Percentiles rank a stretch among this genome's conserved stretches.
These are phyloP conservation scores for Chrysochloris asiatica DNA, from an alignment of 2,113 vertebrate genomes.

Conservation along the genomic window DNA sequence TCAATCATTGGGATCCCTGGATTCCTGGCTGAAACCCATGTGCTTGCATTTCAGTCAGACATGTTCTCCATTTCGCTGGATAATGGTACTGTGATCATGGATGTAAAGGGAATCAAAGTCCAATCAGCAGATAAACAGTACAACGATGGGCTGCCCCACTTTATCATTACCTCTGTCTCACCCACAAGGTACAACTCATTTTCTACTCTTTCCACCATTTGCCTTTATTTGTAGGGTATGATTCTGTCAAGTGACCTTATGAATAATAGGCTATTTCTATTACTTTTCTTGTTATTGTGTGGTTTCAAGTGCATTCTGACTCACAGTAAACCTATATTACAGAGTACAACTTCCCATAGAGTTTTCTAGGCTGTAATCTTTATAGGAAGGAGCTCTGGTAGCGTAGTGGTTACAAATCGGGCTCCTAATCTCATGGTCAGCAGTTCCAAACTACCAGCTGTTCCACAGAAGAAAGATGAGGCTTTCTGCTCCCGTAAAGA, in stretches of 20 bases:
- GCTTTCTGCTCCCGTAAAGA: too few species aligned
- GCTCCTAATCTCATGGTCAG: too few species aligned
- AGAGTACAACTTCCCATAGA: background rate
- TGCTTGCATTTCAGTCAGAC: slow-evolving; percentile 86
- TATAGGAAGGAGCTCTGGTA: too few species aligned
- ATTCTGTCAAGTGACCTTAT: background rate
- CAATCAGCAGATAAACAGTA: slow-evolving; percentile 90
- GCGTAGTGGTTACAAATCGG: too few species aligned
- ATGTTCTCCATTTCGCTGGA: slow-evolving; percentile 93
- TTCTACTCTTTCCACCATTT: background rate
- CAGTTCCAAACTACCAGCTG: too few species aligned
- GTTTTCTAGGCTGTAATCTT: too few species aligned
- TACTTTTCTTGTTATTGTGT: background rate
- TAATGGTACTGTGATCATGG: slow-evolving; percentile 93
- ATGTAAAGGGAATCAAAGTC: slow-evolving; percentile 89
- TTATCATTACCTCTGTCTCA: slow-evolving; percentile 90
- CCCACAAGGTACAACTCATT: slow-evolving; percentile 86
- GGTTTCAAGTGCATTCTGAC: background rate
- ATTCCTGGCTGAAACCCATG: background rate
- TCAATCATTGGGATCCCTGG: background rate
- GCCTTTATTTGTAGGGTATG: background rate
- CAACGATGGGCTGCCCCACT: slow-evolving; percentile 92
- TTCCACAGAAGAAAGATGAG: too few species aligned
- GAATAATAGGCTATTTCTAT: background rate
- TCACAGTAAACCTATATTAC: background rate